Conservation (phyloP, 64 coral and sea anemone genomes). For the Montipora cactus region DNA sequence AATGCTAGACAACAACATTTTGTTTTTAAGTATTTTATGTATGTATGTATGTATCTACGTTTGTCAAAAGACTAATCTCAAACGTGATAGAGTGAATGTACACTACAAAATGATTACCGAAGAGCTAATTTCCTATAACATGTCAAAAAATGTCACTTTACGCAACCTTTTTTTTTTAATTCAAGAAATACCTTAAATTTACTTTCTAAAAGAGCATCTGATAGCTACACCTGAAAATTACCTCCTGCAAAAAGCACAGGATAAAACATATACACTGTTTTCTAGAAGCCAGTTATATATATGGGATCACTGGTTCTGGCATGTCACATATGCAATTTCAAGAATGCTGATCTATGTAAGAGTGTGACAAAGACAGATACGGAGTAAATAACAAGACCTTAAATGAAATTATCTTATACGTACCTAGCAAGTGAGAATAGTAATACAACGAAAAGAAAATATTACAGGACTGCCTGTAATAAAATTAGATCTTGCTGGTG, state of each 20-base stretch:
- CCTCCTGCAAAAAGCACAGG: neutral
- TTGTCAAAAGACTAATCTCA: too few relatives aligned
- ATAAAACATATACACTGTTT: neutral
- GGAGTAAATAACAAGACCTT: neutral
- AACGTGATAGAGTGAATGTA: too few relatives aligned
- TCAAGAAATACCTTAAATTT: neutral
- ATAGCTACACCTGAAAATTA: neutral
- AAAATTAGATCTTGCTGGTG: neutral
- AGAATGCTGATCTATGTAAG: slow-evolving; percentile 16
- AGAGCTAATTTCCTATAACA: neutral
- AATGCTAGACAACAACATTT: too few relatives aligned
- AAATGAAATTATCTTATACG: neutral
- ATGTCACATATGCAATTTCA: slow-evolving; percentile 43
- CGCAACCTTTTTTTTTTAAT: neutral
- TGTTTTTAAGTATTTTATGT: too few relatives aligned
- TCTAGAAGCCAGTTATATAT: neutral
- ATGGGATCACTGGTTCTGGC: neutral
- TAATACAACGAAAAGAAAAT: neutral
- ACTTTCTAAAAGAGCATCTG: neutral
- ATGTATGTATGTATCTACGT: too few relatives aligned
- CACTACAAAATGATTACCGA: neutral
- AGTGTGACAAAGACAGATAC: neutral
- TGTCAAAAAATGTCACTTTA: neutral
- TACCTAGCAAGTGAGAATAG: neutral
- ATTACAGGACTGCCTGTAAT: neutral